These are phyloP conservation scores for Abrostola triplasia DNA, from an alignment of 2,888 invertebrate genomes.

Conservation along the genomic window DNA sequence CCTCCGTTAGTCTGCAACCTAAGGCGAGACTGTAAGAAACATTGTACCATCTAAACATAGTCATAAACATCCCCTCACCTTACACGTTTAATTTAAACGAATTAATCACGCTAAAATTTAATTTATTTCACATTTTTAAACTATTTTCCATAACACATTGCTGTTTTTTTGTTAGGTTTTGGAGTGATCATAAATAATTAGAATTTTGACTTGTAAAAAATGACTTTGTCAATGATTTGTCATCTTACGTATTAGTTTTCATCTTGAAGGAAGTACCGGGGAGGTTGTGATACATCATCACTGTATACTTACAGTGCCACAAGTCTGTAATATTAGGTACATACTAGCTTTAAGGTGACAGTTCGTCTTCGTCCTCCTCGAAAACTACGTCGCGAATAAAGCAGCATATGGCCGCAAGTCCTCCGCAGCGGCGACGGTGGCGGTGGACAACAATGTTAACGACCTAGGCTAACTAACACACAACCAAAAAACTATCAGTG, in stretches of 20 bases:
- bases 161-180: slow-evolving; percentile 26
- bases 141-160: slow-evolving; percentile 20
- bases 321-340: too few species aligned
- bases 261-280: neutral
- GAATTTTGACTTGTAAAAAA: slow-evolving; percentile 35
- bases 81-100: slow-evolving; percentile 3
- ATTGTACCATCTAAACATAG: too few species aligned
- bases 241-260: neutral
- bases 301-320: too few species aligned
- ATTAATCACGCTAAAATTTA: slow-evolving; percentile 6
- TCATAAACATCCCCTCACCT: neutral
- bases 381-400: too few species aligned
- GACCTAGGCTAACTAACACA: too few species aligned
- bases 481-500: too few species aligned
- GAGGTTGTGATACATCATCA: neutral
- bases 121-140: slow-evolving; percentile 13
- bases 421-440: too few species aligned
- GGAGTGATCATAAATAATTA: slow-evolving; percentile 9
- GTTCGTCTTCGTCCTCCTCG: too few species aligned
- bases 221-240: slow-evolving; percentile 20
- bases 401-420: too few species aligned
- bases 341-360: too few species aligned
- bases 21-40: neutral
- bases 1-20: neutral
- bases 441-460: too few species aligned